Conservation (phyloP, 1,140 invertebrate genomes). For the Sinonovacula constricta region DNA sequence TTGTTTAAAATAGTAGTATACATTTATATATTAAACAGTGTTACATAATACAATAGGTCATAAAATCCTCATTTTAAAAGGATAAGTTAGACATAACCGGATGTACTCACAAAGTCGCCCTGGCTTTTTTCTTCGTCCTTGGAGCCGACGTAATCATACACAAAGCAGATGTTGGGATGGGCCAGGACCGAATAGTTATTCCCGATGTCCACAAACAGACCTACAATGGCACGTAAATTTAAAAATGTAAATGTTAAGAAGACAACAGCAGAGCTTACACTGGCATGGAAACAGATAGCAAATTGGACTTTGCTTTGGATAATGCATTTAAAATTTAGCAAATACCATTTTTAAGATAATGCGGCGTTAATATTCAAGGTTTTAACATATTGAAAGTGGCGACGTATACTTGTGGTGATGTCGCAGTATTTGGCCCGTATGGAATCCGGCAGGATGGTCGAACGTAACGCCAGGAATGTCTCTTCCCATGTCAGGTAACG, state of each 20-base stretch:
- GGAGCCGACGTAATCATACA: conserved; percentile 77
- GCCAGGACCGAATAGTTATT: conserved; percentile 78
- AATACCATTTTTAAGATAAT: too few species aligned
- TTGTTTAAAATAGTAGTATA: too few species aligned
- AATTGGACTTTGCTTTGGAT: too few species aligned
- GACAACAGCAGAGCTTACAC: conserved; percentile 1
- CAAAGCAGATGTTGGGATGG: conserved; percentile 77
- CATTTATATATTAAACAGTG: too few species aligned
- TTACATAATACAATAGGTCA: too few species aligned
- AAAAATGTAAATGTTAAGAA: background rate
- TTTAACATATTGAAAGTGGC: too few species aligned
- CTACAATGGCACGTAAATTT: conserved; percentile 51
- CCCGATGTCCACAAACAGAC: conserved; percentile 78
- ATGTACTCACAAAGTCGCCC: conserved; percentile 71
- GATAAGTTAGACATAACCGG: too few species aligned
- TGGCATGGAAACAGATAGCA: background rate
- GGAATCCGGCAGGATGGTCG: conserved; percentile 75
- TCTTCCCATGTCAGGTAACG: conserved; percentile 78
- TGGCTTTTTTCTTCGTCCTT: conserved; percentile 76
- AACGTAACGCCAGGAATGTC: conserved; percentile 75
- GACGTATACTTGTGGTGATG: conserved; percentile 76
- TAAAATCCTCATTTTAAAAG: too few species aligned
- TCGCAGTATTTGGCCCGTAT: conserved; percentile 78
- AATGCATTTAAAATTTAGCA: too few species aligned
- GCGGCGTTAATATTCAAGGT: too few species aligned